Base-by-base conservation (phyloP, 2,113 vertebrate genomes). In the Bungarus multicinctus region DNA sequence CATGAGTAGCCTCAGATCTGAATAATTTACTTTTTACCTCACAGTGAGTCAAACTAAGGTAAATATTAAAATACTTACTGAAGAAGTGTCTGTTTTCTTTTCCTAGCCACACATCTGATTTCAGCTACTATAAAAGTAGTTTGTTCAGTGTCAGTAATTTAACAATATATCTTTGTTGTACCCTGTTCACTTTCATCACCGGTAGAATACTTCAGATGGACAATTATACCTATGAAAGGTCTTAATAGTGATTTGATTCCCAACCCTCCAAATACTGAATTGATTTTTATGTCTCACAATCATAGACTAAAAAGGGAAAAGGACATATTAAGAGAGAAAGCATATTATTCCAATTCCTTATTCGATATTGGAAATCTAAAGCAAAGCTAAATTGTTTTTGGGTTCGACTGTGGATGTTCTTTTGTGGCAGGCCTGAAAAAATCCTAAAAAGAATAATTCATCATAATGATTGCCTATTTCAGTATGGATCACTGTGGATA, bases 1-100 rank as follows among this genome's bases (percentile, higher is more conserved):
- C 85, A 34, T 53, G 93, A 86, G 69, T 45, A 93, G 39, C 94
- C 94, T 96, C 92, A 53, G 34, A 57, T 45, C 57, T 91, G 90
- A 94, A 91, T 93, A 57, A 93, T 92, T 93, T 95, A 43, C 94
- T 95, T 94, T 91, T 52, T 55, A 93, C 69, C 52, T 93, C 93
- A 88, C 86, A 94, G 45, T 74, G 23, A 88, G 64, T 95, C 94
- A 95, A 93, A 95, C 34, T 91, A 69, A 91, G 93, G 12, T 91
- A 95, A 96, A 89, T 87, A 85, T 91, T 94, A 94, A 3, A 94
- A 30, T 89, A 89, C 0, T 5, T 91, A 87, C 60, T 45, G 85
- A 93, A 91, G 55, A 9, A 94, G 89, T 58, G 47, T 34, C 25
- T 53, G n/a, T 85, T 91, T 93, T 96, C 93, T 92, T 0, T 90